A percentile compares a stretch with the other conserved stretches of the same genome.
These are phyloP conservation scores for Synergus umbraculus DNA, from an alignment of 2,888 invertebrate genomes.

Conservation along the genomic window DNA sequence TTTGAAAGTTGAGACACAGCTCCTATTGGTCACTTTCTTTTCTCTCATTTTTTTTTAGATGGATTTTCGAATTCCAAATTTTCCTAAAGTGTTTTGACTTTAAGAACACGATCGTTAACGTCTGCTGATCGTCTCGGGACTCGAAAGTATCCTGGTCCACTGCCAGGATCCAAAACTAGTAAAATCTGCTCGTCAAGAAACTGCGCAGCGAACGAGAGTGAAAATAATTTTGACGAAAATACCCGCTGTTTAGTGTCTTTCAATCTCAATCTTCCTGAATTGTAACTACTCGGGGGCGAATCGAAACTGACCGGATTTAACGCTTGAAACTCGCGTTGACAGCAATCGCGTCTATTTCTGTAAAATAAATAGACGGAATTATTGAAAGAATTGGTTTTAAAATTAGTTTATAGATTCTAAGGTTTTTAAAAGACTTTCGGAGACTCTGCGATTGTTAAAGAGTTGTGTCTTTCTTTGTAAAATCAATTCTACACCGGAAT, in stretches of 20 bases:
- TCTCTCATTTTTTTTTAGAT: neutral
- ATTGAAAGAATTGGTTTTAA: neutral
- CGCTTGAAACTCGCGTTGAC: neutral
- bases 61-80: neutral
- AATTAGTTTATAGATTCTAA: neutral
- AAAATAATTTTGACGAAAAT: constrained; percentile 54
- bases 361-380: neutral
- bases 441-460: neutral
- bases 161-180: constrained; percentile 44
- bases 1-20: neutral
- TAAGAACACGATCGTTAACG: neutral
- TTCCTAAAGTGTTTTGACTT: neutral
- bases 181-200: constrained; percentile 42
- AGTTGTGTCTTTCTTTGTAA: neutral
- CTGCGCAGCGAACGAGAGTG: constrained; percentile 49
- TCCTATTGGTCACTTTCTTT: neutral
- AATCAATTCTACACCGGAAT: neutral
- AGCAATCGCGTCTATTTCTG: neutral
- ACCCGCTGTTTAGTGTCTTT: constrained; percentile 27
- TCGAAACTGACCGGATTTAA: neutral
- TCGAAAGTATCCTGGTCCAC: constrained; percentile 39
- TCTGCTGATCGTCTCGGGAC: neutral
- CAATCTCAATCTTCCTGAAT: neutral
- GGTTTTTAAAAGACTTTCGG: neutral
- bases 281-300: neutral